Evolutionary conservation across 2,888 invertebrate genomes (phyloP).

Genomic region (Adineta ricciae): DNA sequence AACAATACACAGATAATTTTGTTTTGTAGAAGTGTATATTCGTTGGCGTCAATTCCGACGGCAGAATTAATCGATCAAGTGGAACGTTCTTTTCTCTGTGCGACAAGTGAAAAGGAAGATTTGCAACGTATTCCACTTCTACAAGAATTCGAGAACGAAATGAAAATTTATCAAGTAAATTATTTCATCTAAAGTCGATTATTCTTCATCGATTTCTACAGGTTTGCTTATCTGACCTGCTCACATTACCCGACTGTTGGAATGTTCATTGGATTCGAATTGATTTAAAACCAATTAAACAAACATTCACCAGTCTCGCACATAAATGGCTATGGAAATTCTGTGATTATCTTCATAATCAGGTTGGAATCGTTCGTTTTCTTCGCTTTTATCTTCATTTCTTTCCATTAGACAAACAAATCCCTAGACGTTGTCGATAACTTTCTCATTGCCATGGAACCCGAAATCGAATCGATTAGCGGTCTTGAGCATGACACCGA

Average conservation of each 20-base stretch:
- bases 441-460: constrained; percentile 48
- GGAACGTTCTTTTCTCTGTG: constrained; percentile 8
- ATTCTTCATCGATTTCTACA: not conserved
- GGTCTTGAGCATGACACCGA: constrained; percentile 49
- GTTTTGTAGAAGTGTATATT: not conserved
- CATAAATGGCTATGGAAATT: constrained; percentile 51
- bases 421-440: constrained; percentile 43
- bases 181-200: not conserved
- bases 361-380: constrained; percentile 38
- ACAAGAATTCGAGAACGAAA: constrained; percentile 16
- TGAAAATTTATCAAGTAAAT: constrained; percentile 19
- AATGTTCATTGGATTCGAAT: constrained; percentile 48
- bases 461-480: constrained; percentile 49
- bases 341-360: constrained; percentile 48
- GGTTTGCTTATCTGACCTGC: not conserved
- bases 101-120: not conserved
- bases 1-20: no score
- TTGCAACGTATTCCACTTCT: not conserved
- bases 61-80: constrained; percentile 10
- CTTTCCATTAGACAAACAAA: constrained; percentile 39
- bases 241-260: constrained; percentile 39
- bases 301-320: constrained; percentile 47
- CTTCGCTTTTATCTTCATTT: not conserved
- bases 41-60: not conserved
- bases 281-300: constrained; percentile 47